phyloP scores from a whole-genome alignment of 2,113 vertebrate genomes.

The Ptychochromis oligacanthus region DNA sequence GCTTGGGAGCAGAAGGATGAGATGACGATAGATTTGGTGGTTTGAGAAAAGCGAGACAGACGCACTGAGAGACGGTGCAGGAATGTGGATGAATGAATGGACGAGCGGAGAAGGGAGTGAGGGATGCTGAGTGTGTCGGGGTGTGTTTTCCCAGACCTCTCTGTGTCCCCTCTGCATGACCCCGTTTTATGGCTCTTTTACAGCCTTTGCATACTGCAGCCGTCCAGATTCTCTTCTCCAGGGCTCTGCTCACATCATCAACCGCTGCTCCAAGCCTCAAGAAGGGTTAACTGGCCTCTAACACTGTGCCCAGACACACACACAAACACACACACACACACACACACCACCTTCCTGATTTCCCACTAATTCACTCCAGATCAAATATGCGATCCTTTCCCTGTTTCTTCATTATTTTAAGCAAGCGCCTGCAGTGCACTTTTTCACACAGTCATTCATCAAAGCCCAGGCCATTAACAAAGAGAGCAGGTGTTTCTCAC shows the following conservation, averaged over 20 bases:
- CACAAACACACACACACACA: not conserved
- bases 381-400: conserved; percentile 17
- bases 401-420: conserved; percentile 20
- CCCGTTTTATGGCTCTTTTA: conserved; percentile 76
- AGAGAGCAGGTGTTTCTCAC: conserved; percentile 40
- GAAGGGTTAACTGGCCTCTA: conserved; percentile 53
- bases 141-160: conserved; percentile 67
- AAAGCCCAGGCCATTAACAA: not conserved
- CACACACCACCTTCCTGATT: not conserved
- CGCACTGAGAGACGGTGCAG: conserved; percentile 20
- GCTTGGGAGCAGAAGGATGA: conserved; percentile 11
- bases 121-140: conserved; percentile 42
- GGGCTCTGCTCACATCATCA: conserved; percentile 63
- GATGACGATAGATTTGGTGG: conserved; percentile 42
- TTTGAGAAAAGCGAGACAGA: conserved; percentile 39
- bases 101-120: conserved; percentile 29
- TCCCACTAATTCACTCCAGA: conserved; percentile 55
- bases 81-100: conserved; percentile 54
- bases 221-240: conserved; percentile 60
- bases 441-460: conserved; percentile 42
- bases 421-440: not conserved
- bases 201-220: conserved; percentile 61
- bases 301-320: not conserved
- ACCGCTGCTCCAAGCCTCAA: conserved; percentile 49
- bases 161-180: conserved; percentile 69